phyloP scores from a whole-genome alignment of 2,113 vertebrate genomes.

The cat (Felis catus) region F.catus_Fca126_mat1.0 CM031417.1:144162001-144162500 shows the following conservation, averaged over 20 bases:
- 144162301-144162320: background rate
- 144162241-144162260: background rate
- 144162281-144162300: background rate
- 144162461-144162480: background rate
- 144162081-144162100: background rate
- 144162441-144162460: background rate
- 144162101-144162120: accelerated
- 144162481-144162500: background rate
- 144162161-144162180: background rate
- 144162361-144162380: background rate
- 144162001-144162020: accelerated
- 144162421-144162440: too few species aligned
- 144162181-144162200: accelerated
- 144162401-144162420: background rate
- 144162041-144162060: too few species aligned
- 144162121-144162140: background rate
- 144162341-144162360: background rate
- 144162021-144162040: accelerated
- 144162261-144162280: background rate
- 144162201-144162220: accelerated
- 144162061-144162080: background rate
- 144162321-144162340: background rate
- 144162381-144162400: background rate
- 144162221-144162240: background rate
- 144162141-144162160: background rate